phyloP scores from a whole-genome alignment of 2,888 invertebrate species.

The Sarcophaga caerulescens region DNA sequence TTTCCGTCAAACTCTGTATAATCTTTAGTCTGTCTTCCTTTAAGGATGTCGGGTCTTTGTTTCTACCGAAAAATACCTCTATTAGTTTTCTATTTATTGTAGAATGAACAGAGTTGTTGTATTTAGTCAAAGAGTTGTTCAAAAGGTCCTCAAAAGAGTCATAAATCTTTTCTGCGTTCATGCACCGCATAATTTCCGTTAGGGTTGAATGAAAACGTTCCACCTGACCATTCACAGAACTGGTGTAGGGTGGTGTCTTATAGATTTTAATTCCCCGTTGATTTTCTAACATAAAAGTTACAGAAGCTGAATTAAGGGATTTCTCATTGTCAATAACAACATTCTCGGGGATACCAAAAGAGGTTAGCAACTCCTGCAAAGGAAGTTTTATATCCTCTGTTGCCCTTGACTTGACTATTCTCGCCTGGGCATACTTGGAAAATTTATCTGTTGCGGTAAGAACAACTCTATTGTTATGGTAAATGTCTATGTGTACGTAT shows the following conservation, averaged over 20 bases:
- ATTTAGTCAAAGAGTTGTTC: conserved; percentile 51
- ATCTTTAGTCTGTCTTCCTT: too few species aligned
- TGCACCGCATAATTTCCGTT: conserved; percentile 66
- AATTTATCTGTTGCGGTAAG: conserved; percentile 59
- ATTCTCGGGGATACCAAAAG: conserved; percentile 56
- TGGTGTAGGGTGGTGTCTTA: too few species aligned
- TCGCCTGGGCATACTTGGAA: conserved; percentile 49
- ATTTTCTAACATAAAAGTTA: too few species aligned
- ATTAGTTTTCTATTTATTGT: conserved; percentile 61
- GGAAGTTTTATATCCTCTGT: conserved; percentile 57
- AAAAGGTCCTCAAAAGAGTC: conserved; percentile 34
- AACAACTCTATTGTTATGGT: conserved; percentile 14
- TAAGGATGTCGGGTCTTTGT: too few species aligned
- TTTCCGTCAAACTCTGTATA: too few species aligned
- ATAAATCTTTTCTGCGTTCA: too few species aligned
- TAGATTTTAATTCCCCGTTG: too few species aligned
- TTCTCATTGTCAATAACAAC: conserved; percentile 68
- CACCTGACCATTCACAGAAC: too few species aligned
- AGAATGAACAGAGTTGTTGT: conserved; percentile 65
- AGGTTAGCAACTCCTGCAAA: conserved; percentile 49
- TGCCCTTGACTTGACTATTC: conserved; percentile 51
- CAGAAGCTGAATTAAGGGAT: too few species aligned
- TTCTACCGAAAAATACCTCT: conserved; percentile 45
- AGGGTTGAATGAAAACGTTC: conserved; percentile 68
- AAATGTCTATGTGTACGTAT: conserved; percentile 57